Evolutionary conservation across 1,140 invertebrate genomes (phyloP), one percentile per base, ranked within the genome.

Genomic region (Zophobas morio): DNA sequence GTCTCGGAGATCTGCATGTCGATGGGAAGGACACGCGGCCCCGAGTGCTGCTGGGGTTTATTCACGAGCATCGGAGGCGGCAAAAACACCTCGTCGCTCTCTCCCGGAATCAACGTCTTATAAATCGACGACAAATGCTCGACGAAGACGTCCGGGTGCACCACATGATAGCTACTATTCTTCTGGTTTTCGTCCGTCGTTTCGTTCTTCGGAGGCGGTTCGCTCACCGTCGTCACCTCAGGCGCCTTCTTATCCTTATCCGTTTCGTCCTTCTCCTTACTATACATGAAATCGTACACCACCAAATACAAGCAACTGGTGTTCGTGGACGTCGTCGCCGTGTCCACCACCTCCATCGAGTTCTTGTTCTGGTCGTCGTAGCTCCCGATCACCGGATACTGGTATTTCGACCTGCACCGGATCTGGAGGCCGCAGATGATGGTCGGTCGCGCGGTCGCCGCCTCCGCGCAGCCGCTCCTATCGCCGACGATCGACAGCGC

Each of bases 251-350:
- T 71, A 2, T 71, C 40, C 32, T 76, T 73, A 2, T 79, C 76
- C n/a, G 70, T 49, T 8, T 81, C 74, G 32, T 79, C 80, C n/a
- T 80, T 71, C 39, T 82, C 81, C 72, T 81, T 79, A 66, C 75
- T 89, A 78, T 90, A 89, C 82, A 89, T 85, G 82, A 90, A 90
- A 82, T 91, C 90, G 76, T 90, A 91, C 0, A 91, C 81, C 1
- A 91, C 88, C 35, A 91, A 83, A 83, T 90, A 90, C 70, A 89
- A 84, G 70, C 85, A 85, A 51, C 78, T 78, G 53, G 70, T 76
- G 42, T 73, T 79, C 4, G 57, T 79, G 66, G 3, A 57, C 32
- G 8, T 74, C 47, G 75, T 77, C 8, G 81, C 74, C 32, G 60
- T 77, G 42, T 83, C 78, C 73, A 81, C 80, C 56, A 80, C 79